Base-by-base conservation (phyloP, 2,797 vertebrate genomes). In the Semotilus atromaculatus region DNA sequence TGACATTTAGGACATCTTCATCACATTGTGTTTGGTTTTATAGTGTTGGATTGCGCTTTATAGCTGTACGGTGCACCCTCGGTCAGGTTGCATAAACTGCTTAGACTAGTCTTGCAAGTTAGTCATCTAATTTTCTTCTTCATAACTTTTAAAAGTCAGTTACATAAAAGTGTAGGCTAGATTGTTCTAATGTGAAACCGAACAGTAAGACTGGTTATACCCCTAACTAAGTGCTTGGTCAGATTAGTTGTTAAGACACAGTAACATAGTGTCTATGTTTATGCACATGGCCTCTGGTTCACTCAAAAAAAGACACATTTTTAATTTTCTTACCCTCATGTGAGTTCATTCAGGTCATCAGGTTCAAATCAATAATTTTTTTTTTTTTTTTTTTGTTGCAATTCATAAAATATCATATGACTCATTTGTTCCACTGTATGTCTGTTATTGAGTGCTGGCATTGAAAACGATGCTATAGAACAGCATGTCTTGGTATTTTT, bases 401-500 rank as follows among this genome's bases (percentile, higher is more conserved):
- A 60, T 62, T 62, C 9, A 40, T 62, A 43, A 62, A 29, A 77
- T 62, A 7, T 0, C n/a, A 19, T 62, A 60, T 40, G 75, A 77
- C 26, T 77, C 0, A 77, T 77, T 26, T 60, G 36, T 77, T 60
- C 36, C 5, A 2, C 36, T 40, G 23, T 60, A n/a, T 60, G 36
- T 60, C 40, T 60, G 74, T 77, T 62, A 43, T 62, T 62, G 55
- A 77, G 55, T 10, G 16, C 55, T 62, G 75, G 36, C 36, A 40
- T n/a, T 43, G 36, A 62, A 29, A 38, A 19, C 4, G 60, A 29
- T 21, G 55, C 55, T 62, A 77, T 62, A 43, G 38, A 62, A 77
- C 38, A 77, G n/a, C 55, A 29, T 43, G 75, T 62, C 55, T 43
- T 62, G 55, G 36, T 38, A 29, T 77, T 62, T 77, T 77, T 58